Base-by-base conservation (phyloP, 2,797 vertebrate species). In the Oreochromis mossambicus region DNA sequence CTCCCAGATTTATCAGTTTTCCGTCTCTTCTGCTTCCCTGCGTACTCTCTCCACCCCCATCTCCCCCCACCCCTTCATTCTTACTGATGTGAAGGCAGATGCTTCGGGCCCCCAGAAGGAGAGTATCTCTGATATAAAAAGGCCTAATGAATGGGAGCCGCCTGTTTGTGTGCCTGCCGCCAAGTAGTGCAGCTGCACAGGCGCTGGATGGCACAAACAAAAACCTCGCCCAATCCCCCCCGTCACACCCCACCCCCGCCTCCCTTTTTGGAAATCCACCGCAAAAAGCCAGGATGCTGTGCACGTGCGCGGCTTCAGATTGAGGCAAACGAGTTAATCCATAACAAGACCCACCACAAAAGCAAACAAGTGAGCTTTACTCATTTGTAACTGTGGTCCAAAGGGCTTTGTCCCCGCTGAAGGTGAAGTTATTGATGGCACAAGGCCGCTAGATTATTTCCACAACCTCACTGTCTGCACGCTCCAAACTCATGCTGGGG, bases 61-160 rank as follows among this genome's bases (percentile, higher is more conserved):
- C 34, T 38, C 5, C 8, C 8, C 13, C 29, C 77, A 6, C 41
- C 78, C 82, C 48, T 76, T 77, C 77, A 54, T 82, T 87, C 86
- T 78, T 56, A 79, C 91, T 90, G 95, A 94, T 94, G 91, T 92
- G 91, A 88, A 95, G 92, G 95, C 96, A 96, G 95, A 96, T 96
- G 95, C 95, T 95, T 76, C 19, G 77, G 90, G 92, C 91, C 94
- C 93, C 93, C 92, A 95, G 95, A 95, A 94, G 90, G 91, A 91
- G 93, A 88, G 92, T 84, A 91, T 94, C 92, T 94, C 94, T 92
- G 93, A 94, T 95, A 94, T 95, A 94, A 95, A 95, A 95, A 93
- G 90, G 91, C 86, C 90, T 95, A 96, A 97, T 96, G 95, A 96
- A 96, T 95, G 91, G 92, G 91, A 92, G 91, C 90, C 84, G 93